Percentiles rank a stretch among this genome's conserved stretches.
phyloP scores from a whole-genome alignment of 2,888 invertebrate genomes.

The Antheraea yamamai region DNA sequence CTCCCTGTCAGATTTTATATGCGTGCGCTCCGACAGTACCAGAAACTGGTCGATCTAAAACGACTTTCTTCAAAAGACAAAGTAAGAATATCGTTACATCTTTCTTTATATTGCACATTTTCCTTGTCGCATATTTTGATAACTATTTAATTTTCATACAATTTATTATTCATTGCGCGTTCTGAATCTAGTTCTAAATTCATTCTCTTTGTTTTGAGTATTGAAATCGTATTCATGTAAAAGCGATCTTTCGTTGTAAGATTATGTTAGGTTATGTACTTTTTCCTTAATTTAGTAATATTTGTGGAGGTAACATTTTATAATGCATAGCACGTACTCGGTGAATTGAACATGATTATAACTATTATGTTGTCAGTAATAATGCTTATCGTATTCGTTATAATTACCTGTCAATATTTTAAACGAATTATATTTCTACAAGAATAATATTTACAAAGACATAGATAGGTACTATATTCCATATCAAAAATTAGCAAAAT shows the following conservation, averaged over 20 bases:
- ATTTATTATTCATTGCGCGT: constrained; percentile 19
- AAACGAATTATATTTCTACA: background rate
- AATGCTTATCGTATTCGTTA: background rate
- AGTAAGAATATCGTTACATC: constrained; percentile 56
- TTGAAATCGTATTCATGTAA: constrained; percentile 6
- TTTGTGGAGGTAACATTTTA: constrained; percentile 9
- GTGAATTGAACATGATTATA: constrained; percentile 10
- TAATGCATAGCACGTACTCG: constrained; percentile 6
- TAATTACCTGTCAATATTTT: background rate
- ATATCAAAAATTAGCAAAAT: no score
- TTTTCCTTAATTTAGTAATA: constrained; percentile 16
- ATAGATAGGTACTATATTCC: no score
- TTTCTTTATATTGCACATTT: constrained; percentile 20
- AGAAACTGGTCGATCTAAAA: constrained; percentile 82
- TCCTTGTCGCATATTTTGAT: constrained; percentile 13
- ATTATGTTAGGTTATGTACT: background rate
- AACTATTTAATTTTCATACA: constrained; percentile 21
- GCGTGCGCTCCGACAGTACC: constrained; percentile 84
- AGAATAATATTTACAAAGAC: background rate
- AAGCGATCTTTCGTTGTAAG: background rate
- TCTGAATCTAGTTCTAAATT: constrained; percentile 19
- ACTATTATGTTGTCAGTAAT: constrained; percentile 12
- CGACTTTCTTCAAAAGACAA: constrained; percentile 78
- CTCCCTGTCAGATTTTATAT: constrained; percentile 79
- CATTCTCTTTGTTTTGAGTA: constrained; percentile 19